These are phyloP conservation scores for Dascillus cervinus DNA, from an alignment of 2,888 invertebrate species.

Conservation along the genomic window DNA sequence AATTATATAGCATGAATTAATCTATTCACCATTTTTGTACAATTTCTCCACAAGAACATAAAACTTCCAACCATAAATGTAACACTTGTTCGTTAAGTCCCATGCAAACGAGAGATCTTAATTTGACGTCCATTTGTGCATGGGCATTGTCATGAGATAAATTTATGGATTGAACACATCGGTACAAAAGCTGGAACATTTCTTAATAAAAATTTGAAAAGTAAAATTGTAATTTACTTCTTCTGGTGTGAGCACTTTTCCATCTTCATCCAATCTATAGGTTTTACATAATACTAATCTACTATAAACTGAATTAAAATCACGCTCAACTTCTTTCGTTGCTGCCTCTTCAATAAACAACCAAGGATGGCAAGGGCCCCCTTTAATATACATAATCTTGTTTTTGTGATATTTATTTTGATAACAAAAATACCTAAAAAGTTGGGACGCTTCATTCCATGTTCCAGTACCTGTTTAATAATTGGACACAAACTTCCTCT, in stretches of 20 bases:
- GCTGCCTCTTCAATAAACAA: slow-evolving; percentile 97
- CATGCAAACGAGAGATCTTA: slow-evolving; percentile 89
- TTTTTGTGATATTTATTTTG: no score
- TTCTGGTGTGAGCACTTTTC: slow-evolving; percentile 96
- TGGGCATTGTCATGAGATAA: slow-evolving; percentile 92
- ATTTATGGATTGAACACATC: slow-evolving; percentile 95
- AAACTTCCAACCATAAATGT: slow-evolving; percentile 95
- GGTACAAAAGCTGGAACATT: slow-evolving; percentile 63
- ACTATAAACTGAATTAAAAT: slow-evolving; percentile 97
- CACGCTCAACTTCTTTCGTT: slow-evolving; percentile 91
- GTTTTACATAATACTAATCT: slow-evolving; percentile 95
- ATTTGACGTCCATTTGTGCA: slow-evolving; percentile 98
- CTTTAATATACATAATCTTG: slow-evolving; percentile 43
- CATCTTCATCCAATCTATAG: slow-evolving; percentile 96
- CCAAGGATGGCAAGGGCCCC: slow-evolving; percentile 97
- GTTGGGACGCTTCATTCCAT: slow-evolving; percentile 88
- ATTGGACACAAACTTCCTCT: slow-evolving; percentile 90
- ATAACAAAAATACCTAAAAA: slow-evolving; percentile 59
- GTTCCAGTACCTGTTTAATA: slow-evolving; percentile 86
- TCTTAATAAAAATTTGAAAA: slow-evolving; percentile 10
- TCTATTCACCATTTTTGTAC: slow-evolving; percentile 86
- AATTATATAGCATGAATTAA: slow-evolving; percentile 8
- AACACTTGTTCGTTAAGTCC: slow-evolving; percentile 97
- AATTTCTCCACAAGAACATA: slow-evolving; percentile 89
- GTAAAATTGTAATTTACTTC: slow-evolving; percentile 51